Evolutionary conservation across 1,140 invertebrate genomes (phyloP), one percentile per base, ranked within the genome.

Genomic region (Eciton burchellii): DNA sequence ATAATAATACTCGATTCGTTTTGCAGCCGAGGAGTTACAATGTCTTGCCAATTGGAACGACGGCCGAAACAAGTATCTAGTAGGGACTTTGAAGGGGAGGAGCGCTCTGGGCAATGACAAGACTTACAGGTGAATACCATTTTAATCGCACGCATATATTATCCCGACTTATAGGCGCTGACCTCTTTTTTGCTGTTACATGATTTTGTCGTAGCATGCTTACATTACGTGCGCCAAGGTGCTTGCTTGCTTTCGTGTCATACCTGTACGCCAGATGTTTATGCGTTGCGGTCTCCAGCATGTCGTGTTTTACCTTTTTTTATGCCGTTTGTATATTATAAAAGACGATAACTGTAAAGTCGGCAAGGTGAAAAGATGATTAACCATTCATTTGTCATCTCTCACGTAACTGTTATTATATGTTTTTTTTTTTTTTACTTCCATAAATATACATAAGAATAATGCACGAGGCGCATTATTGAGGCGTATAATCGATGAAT

Each of bases 31-130:
- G 84, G 95, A 96, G 87, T 89, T 96, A 63, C 94, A 95, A 87
- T 96, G 96, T 85, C 89, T 96, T 47, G 96, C 95, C 11, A 93
- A 93, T 11, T 96, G 96, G 96, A 96, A 95, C 89, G 96, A 96
- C 70, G 95, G 87, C 12, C 94, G 95, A 8, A 95, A 95, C 73
- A 93, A 94, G 54, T 96, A 95, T 86, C 91, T 96, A 12, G 94
- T 96, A 26, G 94, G 94, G 19, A 95, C 94, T 35, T 84, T 95
- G 41, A 93, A 94, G 56, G 93, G 94, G 49, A 93, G 94, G 68
- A 94, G 94, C 65, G 82, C 86, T 60, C 52, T 88, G 43, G 82
- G 85, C 12, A 94, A 95, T 66, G 95, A 96, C 89, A 95, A 96
- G 83, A 94, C 94, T 26, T 96, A 95, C 90, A 94, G 96, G 89